Percentiles rank a stretch among this genome's conserved stretches.
phyloP scores from a whole-genome alignment of 2,113 vertebrate species.

The Oostethus manadensis region DNA sequence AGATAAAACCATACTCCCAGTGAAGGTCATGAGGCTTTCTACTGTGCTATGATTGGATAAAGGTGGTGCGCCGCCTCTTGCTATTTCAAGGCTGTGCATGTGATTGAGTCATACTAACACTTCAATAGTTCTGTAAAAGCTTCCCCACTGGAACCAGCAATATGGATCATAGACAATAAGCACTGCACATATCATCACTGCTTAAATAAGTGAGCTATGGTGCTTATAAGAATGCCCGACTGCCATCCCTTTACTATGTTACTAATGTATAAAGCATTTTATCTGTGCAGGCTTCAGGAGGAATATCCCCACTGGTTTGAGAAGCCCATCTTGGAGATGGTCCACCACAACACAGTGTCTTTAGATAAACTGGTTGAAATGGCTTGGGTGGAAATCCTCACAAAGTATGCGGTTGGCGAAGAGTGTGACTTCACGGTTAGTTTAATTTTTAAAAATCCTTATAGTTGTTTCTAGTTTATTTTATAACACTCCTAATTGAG shows the following conservation, averaged over 20 bases:
- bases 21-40: conserved; percentile 43
- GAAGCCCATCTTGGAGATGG: conserved; percentile 91
- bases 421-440: conserved; percentile 95
- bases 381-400: conserved; percentile 95
- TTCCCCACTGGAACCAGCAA: conserved; percentile 1
- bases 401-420: conserved; percentile 92
- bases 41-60: conserved; percentile 37
- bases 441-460: background rate
- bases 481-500: background rate
- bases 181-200: background rate
- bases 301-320: conserved; percentile 96
- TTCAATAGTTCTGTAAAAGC: conserved; percentile 9
- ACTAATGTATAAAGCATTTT: background rate
- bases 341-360: conserved; percentile 96
- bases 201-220: background rate
- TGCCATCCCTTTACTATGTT: background rate
- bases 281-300: conserved; percentile 83
- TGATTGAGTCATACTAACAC: conserved; percentile 48
- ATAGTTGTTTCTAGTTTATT: background rate
- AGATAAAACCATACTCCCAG: conserved; percentile 4
- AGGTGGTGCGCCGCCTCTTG: conserved; percentile 37
- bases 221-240: background rate
- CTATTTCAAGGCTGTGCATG: conserved; percentile 42
- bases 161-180: background rate
- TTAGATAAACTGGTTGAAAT: conserved; percentile 93